Evolutionary conservation across 2,888 invertebrate genomes (phyloP), one percentile per base, ranked within the genome.

Genomic region (Orchestes rusci): DNA sequence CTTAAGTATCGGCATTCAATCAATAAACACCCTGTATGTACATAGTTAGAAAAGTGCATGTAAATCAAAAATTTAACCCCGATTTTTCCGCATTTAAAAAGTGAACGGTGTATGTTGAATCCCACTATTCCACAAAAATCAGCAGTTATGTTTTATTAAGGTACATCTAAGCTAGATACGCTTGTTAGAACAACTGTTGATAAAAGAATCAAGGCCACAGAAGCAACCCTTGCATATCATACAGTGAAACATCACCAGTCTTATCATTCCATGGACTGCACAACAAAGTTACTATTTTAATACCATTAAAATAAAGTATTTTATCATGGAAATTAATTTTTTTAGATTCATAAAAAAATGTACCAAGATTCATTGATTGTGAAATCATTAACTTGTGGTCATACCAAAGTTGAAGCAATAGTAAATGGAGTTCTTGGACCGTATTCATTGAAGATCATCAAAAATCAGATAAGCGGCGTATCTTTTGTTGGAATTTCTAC

Each of bases 351-450:
- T 33, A 33, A 19, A 19, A 43, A 43, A 38, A 43, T 44, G 13
- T 44, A 39, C 23, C 23, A 32, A 15, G 39, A 39, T 15, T 44
- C 38, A 5, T 20, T 27, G 28, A 44, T 44, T 33, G 38, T 12
- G 16, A 44, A 38, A 23, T 33, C 28, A 2, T n/a, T 39, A 5
- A 39, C 38, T 13, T 44, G 44, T 39, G 44, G 39, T 16, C 39
- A 34, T 27, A 44, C 39, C 23, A 44, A 44, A 39, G 39, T 39
- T 20, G 44, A 44, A 34, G 39, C 39, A 7, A 44, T 44, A 16
- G 33, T 38, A 32, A 39, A 39, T 39, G 34, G 34, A 33, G 39
- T 44, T 18, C 33, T 44, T 38, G 43, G 32, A 18, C 38, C 36
- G 15, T 37, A 19, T 20, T 32, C 43, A 20, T 10, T 38, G 16